These are phyloP conservation scores for Sisyra terminalis DNA, from an alignment of 2,888 invertebrate species.

Conservation along the genomic window DNA sequence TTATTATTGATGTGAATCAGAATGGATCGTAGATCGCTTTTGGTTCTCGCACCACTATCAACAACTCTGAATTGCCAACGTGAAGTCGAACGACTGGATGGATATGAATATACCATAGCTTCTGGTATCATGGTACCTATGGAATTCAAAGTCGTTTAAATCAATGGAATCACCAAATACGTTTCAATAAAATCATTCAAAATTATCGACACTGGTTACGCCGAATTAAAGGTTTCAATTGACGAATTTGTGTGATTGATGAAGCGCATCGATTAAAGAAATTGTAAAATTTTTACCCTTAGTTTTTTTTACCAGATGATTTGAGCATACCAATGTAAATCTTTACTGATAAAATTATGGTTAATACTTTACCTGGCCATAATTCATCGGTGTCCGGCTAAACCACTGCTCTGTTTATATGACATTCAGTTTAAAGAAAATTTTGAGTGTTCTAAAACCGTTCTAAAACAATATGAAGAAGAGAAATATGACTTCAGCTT, in stretches of 20 bases:
- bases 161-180: conserved; percentile 83
- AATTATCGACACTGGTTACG: conserved; percentile 93
- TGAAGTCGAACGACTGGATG: conserved; percentile 98
- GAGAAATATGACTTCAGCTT: no score
- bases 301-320: no score
- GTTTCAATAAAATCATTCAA: conserved; percentile 98
- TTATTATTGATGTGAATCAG: conserved; percentile 78
- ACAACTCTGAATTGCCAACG: conserved; percentile 99
- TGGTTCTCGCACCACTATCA: conserved; percentile 97
- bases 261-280: conserved; percentile 96
- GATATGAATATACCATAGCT: conserved; percentile 99
- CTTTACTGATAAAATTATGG: no score
- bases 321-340: no score
- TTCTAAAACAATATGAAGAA: no score
- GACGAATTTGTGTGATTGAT: conserved; percentile 94
- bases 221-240: conserved; percentile 87
- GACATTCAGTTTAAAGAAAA: no score
- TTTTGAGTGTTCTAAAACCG: no score
- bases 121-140: conserved; percentile 88
- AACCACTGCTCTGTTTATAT: no score
- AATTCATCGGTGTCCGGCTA: no score
- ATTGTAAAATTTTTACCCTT: no score
- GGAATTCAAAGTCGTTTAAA: conserved; percentile 65
- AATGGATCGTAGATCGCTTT: conserved; percentile 87
- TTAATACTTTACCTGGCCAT: no score